Conservation (phyloP, 2,888 invertebrate genomes). For the Lydus trimaculatus region DNA sequence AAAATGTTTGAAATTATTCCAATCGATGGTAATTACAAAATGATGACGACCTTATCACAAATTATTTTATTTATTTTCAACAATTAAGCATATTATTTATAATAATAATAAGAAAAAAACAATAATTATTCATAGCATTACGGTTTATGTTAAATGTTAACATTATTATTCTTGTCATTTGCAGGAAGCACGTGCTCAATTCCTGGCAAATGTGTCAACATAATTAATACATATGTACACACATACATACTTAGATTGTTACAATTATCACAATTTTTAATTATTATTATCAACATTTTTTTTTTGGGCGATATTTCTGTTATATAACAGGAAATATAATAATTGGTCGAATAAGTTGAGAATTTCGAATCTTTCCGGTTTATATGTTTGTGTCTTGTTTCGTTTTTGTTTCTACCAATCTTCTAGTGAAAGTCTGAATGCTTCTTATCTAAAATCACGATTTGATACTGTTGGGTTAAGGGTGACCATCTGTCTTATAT, state of each 20-base stretch:
- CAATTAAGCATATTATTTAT: neutral
- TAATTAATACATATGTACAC: no score
- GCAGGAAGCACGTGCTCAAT: conserved; percentile 27
- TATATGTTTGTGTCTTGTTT: no score
- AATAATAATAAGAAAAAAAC: neutral
- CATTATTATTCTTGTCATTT: conserved; percentile 21
- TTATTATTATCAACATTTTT: conserved; percentile 6
- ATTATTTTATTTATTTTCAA: neutral
- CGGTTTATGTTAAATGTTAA: conserved; percentile 21
- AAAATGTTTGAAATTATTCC: neutral
- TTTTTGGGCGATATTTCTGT: no score
- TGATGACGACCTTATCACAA: conserved; percentile 3
- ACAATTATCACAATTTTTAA: neutral
- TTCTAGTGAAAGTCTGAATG: neutral
- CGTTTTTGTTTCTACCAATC: no score
- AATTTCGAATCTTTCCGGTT: no score
- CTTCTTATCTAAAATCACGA: neutral
- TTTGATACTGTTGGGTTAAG: neutral
- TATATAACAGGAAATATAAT: no score
- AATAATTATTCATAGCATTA: neutral
- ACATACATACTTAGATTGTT: conserved; percentile 20
- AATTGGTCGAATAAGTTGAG: no score
- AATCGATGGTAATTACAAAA: neutral
- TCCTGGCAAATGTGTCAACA: conserved; percentile 8
- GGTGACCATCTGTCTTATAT: neutral